Conservation (phyloP, 2,113 vertebrate species). For the Agelaius phoeniceus region DNA sequence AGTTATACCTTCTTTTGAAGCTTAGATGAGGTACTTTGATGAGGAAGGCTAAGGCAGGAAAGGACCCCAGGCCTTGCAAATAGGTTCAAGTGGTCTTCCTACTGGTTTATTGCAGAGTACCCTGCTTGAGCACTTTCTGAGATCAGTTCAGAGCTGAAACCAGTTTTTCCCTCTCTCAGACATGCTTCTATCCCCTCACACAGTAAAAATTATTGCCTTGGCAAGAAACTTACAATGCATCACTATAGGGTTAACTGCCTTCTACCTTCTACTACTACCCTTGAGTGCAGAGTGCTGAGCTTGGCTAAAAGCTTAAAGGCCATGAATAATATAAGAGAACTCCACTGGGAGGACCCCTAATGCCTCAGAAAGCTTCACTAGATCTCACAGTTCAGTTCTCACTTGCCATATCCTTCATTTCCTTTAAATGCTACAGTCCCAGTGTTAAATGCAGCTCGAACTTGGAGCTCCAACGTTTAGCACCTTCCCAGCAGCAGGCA, state of each 20-base stretch:
- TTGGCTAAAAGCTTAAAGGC: slow-evolving; percentile 30
- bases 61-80: neutral
- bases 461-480: neutral
- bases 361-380: slow-evolving; percentile 10
- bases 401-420: neutral
- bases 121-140: neutral
- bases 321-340: slow-evolving; percentile 61
- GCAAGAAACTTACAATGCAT: neutral
- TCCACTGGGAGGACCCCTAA: slow-evolving; percentile 3
- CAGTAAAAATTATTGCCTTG: neutral
- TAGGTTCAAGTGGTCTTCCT: neutral
- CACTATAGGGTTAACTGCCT: neutral
- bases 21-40: neutral
- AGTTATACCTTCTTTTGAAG: neutral
- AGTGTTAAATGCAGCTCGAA: neutral
- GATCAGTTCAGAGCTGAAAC: neutral
- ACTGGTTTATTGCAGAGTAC: neutral
- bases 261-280: neutral
- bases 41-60: neutral
- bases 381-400: slow-evolving; percentile 3
- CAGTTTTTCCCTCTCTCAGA: neutral
- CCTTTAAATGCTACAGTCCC: neutral
- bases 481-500: neutral
- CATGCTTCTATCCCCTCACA: neutral
- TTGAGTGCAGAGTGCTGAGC: neutral